Conservation (phyloP, 2,797 vertebrate species). For the Anguilla pacifica region DNA sequence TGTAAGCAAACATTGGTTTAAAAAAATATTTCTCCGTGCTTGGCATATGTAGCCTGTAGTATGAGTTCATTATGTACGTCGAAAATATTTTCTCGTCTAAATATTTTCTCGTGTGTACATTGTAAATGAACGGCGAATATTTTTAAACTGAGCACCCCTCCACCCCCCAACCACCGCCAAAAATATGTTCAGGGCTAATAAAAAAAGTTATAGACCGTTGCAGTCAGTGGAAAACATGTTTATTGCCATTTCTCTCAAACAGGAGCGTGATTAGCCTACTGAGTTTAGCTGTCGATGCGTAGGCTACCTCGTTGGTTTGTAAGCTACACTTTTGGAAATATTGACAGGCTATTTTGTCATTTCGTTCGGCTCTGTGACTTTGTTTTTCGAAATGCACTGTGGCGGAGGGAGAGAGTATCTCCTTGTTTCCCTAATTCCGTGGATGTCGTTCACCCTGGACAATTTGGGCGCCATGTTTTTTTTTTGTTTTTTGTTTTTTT, state of each 20-base stretch:
- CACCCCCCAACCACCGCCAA: background rate
- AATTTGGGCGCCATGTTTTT: slow-evolving; percentile 5
- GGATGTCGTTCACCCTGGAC: background rate
- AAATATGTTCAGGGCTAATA: background rate
- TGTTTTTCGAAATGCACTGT: background rate
- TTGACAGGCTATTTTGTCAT: too few relatives aligned
- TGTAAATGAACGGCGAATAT: background rate
- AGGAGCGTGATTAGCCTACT: too few relatives aligned
- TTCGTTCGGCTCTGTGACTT: background rate
- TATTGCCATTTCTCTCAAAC: background rate
- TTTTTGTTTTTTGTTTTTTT: slow-evolving; percentile 21
- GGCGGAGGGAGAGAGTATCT: background rate
- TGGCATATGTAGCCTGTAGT: too few relatives aligned
- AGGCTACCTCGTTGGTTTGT: background rate
- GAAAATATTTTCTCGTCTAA: background rate
- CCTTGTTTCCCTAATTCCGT: background rate
- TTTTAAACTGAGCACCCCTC: background rate
- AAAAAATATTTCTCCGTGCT: too few relatives aligned
- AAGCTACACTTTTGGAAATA: background rate
- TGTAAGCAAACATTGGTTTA: too few relatives aligned
- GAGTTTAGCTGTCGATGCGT: background rate
- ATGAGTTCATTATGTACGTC: too few relatives aligned
- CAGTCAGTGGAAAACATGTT: background rate
- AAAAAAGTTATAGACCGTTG: background rate
- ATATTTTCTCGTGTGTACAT: background rate